Evolutionary conservation across 2,888 invertebrate species (phyloP).

Genomic region (Andrena flavipes): DNA sequence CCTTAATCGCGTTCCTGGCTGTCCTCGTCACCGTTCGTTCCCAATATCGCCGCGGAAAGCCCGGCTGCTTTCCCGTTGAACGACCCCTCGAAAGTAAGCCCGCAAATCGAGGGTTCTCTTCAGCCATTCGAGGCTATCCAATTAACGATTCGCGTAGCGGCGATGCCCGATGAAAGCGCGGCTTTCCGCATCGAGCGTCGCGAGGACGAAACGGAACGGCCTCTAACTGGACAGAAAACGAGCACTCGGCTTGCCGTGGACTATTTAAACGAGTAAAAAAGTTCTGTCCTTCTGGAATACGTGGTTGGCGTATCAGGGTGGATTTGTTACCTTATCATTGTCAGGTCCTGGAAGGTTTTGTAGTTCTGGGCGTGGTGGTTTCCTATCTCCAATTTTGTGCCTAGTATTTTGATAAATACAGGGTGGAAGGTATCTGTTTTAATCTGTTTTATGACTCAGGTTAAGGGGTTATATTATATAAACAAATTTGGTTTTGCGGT

Average conservation of each 20-base stretch:
- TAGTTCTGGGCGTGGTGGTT: no score
- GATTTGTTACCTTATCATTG: no score
- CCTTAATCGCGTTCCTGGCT: conserved; percentile 41
- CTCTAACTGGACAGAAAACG: conserved; percentile 15
- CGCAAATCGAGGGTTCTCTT: conserved; percentile 36
- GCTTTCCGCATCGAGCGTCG: conserved; percentile 22
- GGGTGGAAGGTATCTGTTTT: no score
- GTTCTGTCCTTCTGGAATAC: no score
- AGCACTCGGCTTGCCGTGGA: not conserved
- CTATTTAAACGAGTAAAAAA: no score
- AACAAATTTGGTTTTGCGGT: no score
- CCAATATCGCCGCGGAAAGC: conserved; percentile 10
- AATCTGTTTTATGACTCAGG: no score
- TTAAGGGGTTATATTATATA: no score
- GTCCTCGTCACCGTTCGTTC: conserved; percentile 20
- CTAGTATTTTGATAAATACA: no score
- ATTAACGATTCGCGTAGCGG: conserved; percentile 67
- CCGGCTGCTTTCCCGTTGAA: not conserved
- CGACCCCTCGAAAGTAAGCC: conserved; percentile 32
- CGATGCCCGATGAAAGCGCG: conserved; percentile 39
- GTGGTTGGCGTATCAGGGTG: no score
- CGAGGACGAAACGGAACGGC: conserved; percentile 3
- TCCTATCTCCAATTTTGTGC: no score
- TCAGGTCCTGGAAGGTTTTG: no score
- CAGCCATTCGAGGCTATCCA: conserved; percentile 53